Conservation (phyloP, 2,113 vertebrate genomes). For the Corythaeola cristata region DNA sequence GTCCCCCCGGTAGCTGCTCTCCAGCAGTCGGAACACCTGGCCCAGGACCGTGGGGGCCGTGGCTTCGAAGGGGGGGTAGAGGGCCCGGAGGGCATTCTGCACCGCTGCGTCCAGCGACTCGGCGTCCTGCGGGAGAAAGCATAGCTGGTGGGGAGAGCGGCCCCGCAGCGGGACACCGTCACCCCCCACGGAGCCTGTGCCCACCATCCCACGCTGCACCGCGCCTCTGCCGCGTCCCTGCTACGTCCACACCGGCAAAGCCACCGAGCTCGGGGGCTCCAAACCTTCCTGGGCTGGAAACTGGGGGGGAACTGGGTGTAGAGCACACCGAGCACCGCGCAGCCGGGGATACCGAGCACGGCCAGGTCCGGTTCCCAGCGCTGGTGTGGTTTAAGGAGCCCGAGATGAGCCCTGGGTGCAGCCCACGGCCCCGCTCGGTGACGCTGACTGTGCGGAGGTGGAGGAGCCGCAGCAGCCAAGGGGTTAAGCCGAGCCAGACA, state of each 20-base stretch:
- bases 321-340: rapidly evolving
- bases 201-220: background rate
- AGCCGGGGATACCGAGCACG: rapidly evolving
- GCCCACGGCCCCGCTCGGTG: background rate
- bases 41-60: slow-evolving; percentile 88
- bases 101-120: slow-evolving; percentile 87
- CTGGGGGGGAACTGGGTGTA: rapidly evolving
- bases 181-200: rapidly evolving
- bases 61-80: slow-evolving; percentile 90
- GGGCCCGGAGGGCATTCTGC: slow-evolving; percentile 85
- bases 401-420: background rate
- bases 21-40: slow-evolving; percentile 92
- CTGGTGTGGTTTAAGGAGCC: background rate
- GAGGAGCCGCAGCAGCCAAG: background rate
- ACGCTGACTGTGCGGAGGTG: background rate
- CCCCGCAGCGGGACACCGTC: rapidly evolving
- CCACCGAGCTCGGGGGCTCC: background rate
- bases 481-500: background rate
- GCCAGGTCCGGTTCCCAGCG: rapidly evolving
- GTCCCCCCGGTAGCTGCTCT: slow-evolving; percentile 86
- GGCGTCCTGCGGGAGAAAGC: slow-evolving; percentile 75
- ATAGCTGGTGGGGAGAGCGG: background rate
- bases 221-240: background rate
- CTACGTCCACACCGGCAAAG: rapidly evolving
- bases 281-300: background rate